Evolutionary conservation across 1,140 invertebrate genomes (phyloP), one percentile per base, ranked within the genome.

Genomic region (Trialeurodes vaporariorum): DNA sequence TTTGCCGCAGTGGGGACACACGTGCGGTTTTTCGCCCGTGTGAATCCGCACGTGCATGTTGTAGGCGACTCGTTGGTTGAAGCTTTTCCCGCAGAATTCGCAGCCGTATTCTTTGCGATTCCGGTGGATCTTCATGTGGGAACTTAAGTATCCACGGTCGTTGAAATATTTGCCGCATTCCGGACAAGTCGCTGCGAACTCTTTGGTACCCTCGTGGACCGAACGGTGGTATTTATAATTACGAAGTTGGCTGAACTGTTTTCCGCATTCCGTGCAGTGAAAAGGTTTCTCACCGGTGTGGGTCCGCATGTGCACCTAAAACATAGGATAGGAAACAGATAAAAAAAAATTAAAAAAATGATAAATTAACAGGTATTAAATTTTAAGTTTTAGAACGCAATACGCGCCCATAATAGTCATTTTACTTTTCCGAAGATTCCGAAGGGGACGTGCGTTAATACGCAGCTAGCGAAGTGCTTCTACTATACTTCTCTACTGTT

Each of bases 1-100:
- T 72, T 94, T 90, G n/a, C 88, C 87, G 73, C 93, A 96, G 23
- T 90, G 83, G 1, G 84, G 83, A 74, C 93, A 96, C 66, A 87
- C 85, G 79, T 94, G 93, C 0, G 93, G 93, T 72, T 92, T 91
- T 13, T 92, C 85, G 27, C 90, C 85, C 0, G 87, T 91, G 71
- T 91, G 89, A 64, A 90, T 90, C 49, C 88, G 78, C 0, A 89
- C 82, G 75, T 92, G 90, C 89, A 91, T 91, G 21, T 77, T 76
- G 88, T 87, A 74, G 87, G 82, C 70, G 86, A 91, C 89, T 24
- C 89, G 81, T 75, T 91, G 89, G 76, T 91, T 90, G 71, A 86
- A 86, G 25, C 82, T 82, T 80, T 83, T 84, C 1, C 77, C 82
- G 76, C 83, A 82, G 27, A 82, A 76, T 59, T 83, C 79, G 69